Percentiles rank a stretch among this genome's conserved stretches.
Evolutionary conservation across 2,113 vertebrate species (phyloP).

Genomic region (Vidua chalybeata): DNA sequence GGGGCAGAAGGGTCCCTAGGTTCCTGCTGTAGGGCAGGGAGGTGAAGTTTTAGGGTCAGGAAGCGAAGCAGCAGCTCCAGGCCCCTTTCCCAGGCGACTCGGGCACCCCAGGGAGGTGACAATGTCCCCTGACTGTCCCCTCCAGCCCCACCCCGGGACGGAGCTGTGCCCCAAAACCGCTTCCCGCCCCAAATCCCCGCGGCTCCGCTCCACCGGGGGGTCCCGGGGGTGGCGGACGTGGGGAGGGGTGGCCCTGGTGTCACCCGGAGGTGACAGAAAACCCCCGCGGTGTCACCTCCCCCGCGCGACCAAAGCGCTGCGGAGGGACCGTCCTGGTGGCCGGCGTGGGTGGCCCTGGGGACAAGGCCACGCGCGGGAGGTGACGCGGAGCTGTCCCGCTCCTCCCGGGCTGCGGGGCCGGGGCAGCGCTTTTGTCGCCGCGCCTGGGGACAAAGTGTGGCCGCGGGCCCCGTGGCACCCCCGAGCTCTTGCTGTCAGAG

Average conservation of each 20-base stretch:
- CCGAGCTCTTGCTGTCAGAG: not conserved
- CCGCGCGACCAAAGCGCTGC: no score
- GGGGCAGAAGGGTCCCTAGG: not conserved
- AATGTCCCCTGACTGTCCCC: not conserved
- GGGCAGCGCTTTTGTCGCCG: not conserved
- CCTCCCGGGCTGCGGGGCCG: no score
- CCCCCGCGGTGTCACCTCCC: fast-evolving
- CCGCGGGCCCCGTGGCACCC: not conserved
- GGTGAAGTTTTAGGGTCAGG: not conserved
- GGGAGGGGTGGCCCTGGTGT: not conserved
- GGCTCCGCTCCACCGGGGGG: no score
- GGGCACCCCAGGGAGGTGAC: fast-evolving
- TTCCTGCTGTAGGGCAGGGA: not conserved
- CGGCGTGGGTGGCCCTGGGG: fast-evolving
- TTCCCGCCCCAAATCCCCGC: not conserved
- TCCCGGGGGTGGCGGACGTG: no score
- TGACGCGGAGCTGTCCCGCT: no score
- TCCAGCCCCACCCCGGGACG: not conserved
- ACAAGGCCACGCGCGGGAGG: not conserved
- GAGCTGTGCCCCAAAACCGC: not conserved
- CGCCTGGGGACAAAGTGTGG: not conserved
- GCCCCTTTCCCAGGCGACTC: no score
- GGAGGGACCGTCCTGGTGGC: no score
- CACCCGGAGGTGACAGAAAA: not conserved
- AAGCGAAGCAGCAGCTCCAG: fast-evolving